Percentiles rank a stretch among this genome's conserved stretches.
These are phyloP conservation scores for Coecobrya sp. DNA, from an alignment of 2,888 invertebrate species.

Conservation along the genomic window DNA sequence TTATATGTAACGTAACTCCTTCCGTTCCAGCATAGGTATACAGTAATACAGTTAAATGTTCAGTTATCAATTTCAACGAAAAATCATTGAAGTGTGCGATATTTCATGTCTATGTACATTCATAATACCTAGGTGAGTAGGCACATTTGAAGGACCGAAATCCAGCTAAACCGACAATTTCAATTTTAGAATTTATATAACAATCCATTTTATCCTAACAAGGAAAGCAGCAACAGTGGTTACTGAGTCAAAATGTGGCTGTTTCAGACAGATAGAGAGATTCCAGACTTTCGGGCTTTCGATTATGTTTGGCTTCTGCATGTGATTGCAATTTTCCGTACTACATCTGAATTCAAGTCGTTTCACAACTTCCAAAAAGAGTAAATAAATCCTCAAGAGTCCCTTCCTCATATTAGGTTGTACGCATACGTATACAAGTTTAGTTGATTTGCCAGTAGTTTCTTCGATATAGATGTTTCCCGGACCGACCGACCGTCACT, in stretches of 20 bases:
- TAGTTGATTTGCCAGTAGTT: neutral
- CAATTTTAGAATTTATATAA: neutral
- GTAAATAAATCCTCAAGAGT: conserved; percentile 69
- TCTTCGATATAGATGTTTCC: no score
- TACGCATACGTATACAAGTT: neutral
- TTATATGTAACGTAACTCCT: no score
- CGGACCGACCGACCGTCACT: no score
- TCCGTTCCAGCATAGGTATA: no score
- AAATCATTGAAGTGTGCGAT: neutral
- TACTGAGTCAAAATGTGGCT: neutral
- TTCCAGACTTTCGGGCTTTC: neutral
- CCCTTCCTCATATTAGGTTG: conserved; percentile 43
- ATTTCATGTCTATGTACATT: neutral
- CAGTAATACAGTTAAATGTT: no score
- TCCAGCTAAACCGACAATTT: neutral
- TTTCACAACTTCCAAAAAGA: conserved; percentile 33
- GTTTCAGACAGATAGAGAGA: conserved; percentile 34
- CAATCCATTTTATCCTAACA: neutral
- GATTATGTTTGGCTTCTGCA: neutral
- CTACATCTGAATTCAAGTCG: neutral
- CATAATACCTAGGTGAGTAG: neutral
- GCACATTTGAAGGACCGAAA: neutral
- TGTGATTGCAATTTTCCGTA: conserved; percentile 22
- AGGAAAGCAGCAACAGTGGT: neutral
- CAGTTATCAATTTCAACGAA: neutral